A percentile compares a stretch with the other conserved stretches of the same genome.
phyloP scores from a whole-genome alignment of 1,140 invertebrate species.

The Philaenus spumarius region DNA sequence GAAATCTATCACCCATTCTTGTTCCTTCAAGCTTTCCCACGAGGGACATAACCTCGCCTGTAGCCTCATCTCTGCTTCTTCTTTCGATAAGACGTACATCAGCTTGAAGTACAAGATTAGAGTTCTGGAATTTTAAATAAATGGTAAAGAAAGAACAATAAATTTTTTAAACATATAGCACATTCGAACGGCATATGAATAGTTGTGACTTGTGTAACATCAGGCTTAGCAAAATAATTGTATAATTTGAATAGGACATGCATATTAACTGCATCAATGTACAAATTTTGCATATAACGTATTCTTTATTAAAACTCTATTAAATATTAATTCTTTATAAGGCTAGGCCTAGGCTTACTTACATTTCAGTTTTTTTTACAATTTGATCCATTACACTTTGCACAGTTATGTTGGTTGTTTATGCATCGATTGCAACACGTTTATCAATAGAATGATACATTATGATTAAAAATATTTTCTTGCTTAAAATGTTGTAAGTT shows the following conservation, averaged over 20 bases:
- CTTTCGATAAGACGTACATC: constrained; percentile 96
- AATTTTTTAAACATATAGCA: background rate
- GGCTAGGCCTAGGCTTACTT: too few species aligned
- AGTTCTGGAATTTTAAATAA: constrained; percentile 69
- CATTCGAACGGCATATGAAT: background rate
- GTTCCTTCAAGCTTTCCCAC: constrained; percentile 88
- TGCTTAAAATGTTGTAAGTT: too few species aligned
- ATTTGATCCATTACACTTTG: too few species aligned
- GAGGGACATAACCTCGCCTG: constrained; percentile 95
- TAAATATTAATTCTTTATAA: too few species aligned
- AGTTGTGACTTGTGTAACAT: background rate
- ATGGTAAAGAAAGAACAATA: background rate
- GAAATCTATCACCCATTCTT: constrained; percentile 91
- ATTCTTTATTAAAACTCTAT: too few species aligned
- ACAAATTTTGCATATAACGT: too few species aligned
- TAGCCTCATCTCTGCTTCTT: constrained; percentile 96
- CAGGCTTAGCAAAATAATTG: background rate
- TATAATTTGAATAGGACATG: background rate
- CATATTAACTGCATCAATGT: background rate
- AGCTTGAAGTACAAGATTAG: constrained; percentile 98
- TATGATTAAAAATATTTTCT: too few species aligned
- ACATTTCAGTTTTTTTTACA: too few species aligned
- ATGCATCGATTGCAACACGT: too few species aligned
- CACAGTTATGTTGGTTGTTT: too few species aligned
- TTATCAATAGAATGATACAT: too few species aligned